Base-by-base conservation (phyloP, 2,888 invertebrate species). In the Microctonus brassicae region DNA sequence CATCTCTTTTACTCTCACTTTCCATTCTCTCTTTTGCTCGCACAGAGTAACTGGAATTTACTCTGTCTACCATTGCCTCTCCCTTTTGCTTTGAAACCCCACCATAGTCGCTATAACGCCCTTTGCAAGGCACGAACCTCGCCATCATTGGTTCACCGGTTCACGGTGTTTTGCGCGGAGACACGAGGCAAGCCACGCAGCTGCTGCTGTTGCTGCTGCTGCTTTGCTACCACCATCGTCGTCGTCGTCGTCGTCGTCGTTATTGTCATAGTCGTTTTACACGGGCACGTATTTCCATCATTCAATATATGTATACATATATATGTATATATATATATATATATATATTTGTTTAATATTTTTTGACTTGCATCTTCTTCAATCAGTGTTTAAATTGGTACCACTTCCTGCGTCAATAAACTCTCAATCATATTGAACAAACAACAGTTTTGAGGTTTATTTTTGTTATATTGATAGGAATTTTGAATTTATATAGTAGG, bases 111-210 rank as follows among this genome's bases (percentile, higher is more conserved):
- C 70, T 70, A 70, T 76, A 73, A 69, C 75, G 73, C 70, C 77
- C 57, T 69, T 72, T 55, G 68, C 72, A 74, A 39, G 66, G 72
- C 75, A 70, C 80, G 79, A n/a, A n/a, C 82, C 79, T 82, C 80
- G 7, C 83, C 80, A 83, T 82, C 84, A 85, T 86, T 84, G 85
- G 86, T 86, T 84, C 85, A 80, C 84, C 83, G 83, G 83, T 83
- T 83, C 80, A 81, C 79, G 67, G 55, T 67, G 63, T 47, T 65
- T 70, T 34, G 33, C 22, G 73, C 82, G 82, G 80, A 81, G 80
- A 79, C 82, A 83, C 82, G 82, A 81, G 73, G 75, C 72, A 77
- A 76, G 72, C 77, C n/a, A 77, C 76, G 77, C 80, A 78, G 77
- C 80, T 77, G 78, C 76, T 75, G 77, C 80, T 78, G n/a, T n/a